Base-by-base conservation (phyloP, 2,888 invertebrate genomes). In the Xylophagus ater region DNA sequence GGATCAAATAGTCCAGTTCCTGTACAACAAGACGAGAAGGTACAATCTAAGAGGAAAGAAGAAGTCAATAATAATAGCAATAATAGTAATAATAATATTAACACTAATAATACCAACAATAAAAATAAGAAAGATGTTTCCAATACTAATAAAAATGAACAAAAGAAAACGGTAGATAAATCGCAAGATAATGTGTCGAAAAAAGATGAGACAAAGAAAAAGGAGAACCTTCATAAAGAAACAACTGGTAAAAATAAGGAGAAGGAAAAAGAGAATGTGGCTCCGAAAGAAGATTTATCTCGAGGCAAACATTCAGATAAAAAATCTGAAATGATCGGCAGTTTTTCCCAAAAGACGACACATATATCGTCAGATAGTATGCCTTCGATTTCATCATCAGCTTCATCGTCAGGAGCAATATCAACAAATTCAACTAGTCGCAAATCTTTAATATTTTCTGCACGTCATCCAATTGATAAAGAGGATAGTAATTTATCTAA, bases 391-490 rank as follows among this genome's bases (percentile, higher is more conserved):
- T 12, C 24, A 4, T 7, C 45, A 4, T 44, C 43, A 33, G 50
- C 51, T 12, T 10, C 8, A 19, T 29, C 29, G 14, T 9, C 35
- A 20, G n/a, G 14, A 19, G 29, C 13, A 39, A 21, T 18, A 38
- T 32, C 34, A 13, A 19, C 14, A 40, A 28, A 7, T 8, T 10
- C 40, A 24, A 40, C 14, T 14, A 31, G 19, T 17, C 17, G 5
- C 21, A 72, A 79, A 65, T 74, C 72, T 51, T 70, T 80, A 55
- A 74, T 80, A 47, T 82, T 81, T 55, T 81, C 79, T 41, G 75
- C 78, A 44, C 64, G 78, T 53, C 78, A 74, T 67, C 78, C 78
- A 39, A 75, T 79, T 45, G 82, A 82, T 48, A 71, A 77, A 53
- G 82, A 82, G 53, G 81, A 82, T 15, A 26, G 34, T 24, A 5